These are phyloP conservation scores for Mandrillus leucophaeus DNA, from an alignment of 2,113 vertebrate species.

Conservation along the genomic window DNA sequence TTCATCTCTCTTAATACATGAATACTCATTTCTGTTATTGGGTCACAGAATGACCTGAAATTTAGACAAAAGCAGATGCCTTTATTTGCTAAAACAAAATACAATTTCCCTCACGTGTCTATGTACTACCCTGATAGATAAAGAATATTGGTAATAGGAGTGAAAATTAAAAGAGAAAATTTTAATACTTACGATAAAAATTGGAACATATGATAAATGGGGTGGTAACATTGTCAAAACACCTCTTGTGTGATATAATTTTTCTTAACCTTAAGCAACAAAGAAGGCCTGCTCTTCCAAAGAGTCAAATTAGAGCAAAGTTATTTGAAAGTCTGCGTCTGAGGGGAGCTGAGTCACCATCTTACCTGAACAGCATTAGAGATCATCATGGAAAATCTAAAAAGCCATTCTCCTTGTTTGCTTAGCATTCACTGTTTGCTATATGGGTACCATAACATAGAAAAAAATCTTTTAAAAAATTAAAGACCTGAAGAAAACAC, in stretches of 20 bases:
- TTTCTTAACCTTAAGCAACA: not conserved
- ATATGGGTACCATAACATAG: not conserved
- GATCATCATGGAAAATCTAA: not conserved
- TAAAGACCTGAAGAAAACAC: not conserved
- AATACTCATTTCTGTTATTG: not conserved
- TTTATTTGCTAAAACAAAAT: not conserved
- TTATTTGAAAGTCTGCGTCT: not conserved
- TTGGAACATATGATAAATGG: not conserved
- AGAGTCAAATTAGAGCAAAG: not conserved
- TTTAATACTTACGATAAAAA: not conserved
- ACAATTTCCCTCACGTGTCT: not conserved
- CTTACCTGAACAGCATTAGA: not conserved
- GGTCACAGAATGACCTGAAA: not conserved
- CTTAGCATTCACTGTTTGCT: not conserved
- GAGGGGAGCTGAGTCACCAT: not conserved
- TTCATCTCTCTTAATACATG: not conserved
- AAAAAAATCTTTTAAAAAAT: not conserved
- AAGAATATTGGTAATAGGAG: not conserved
- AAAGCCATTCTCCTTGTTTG: not conserved
- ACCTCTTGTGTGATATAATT: not conserved
- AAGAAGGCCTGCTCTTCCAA: not conserved
- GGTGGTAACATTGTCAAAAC: not conserved
- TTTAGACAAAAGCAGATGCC: not conserved
- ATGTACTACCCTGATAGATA: not conserved
- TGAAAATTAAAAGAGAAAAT: not conserved